These are phyloP conservation scores for Ctenopoma multispine DNA, from an alignment of 2,797 vertebrate species.

Conservation along the genomic window DNA sequence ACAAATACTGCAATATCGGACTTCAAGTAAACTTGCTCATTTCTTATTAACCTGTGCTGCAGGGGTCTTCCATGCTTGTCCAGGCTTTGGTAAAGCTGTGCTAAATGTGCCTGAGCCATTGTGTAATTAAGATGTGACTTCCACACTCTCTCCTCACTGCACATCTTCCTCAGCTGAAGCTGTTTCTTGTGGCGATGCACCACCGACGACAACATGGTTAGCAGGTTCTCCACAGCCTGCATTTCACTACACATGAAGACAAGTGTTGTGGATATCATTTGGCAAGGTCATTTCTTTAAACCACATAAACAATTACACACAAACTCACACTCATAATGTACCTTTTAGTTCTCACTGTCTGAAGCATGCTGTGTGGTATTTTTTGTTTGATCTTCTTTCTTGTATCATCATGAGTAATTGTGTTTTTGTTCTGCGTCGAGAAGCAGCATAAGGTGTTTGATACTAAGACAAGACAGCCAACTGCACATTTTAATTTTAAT, in stretches of 20 bases:
- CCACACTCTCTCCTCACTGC: constrained; percentile 89
- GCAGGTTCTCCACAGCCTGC: constrained; percentile 72
- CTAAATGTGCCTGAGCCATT: constrained; percentile 85
- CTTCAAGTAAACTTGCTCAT: neutral
- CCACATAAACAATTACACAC: neutral
- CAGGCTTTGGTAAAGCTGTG: constrained; percentile 81
- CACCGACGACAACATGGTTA: constrained; percentile 72
- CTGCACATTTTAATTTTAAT: neutral
- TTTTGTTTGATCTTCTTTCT: constrained; percentile 56
- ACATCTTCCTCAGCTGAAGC: constrained; percentile 79
- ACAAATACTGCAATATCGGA: constrained; percentile 15
- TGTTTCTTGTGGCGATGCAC: constrained; percentile 70
- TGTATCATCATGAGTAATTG: constrained; percentile 22
- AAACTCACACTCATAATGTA: constrained; percentile 29
- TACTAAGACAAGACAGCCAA: neutral
- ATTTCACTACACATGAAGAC: constrained; percentile 56
- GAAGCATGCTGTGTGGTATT: constrained; percentile 35
- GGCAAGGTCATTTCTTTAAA: neutral
- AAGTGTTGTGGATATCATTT: neutral
- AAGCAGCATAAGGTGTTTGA: constrained; percentile 6
- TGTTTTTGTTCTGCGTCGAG: constrained; percentile 40
- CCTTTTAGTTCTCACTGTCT: constrained; percentile 49
- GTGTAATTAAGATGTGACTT: constrained; percentile 88
- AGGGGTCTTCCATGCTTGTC: constrained; percentile 62
- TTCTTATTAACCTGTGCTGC: constrained; percentile 81